Base-by-base conservation (phyloP, 1,140 invertebrate genomes). In the Nasonia vitripennis region DNA sequence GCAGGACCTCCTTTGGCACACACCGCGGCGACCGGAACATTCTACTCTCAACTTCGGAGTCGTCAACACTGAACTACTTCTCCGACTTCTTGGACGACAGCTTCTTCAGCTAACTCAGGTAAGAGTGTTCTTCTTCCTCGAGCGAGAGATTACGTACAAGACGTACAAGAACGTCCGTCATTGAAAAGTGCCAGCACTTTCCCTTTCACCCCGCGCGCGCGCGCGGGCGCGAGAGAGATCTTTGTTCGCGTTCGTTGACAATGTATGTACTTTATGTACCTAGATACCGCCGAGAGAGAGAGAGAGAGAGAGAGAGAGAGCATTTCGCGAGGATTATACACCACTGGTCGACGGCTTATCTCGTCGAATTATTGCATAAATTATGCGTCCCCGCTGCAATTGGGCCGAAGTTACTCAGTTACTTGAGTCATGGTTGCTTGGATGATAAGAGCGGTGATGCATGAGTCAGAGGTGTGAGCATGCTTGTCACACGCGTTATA, bases 391-490 rank as follows among this genome's bases (percentile, higher is more conserved):
- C 2, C 20, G 55, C 7, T n/a, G 20, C 31, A 71, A 71, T 71
- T 71, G 27, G 70, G 4, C 17, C 55, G 6, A 62, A 62, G 55
- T 62, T 20, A 45, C 1, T 9, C 31, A 14, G 6, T 68, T 75
- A 41, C 68, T 81, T 67, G 27, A 67, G 81, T 83, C 81, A 77
- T n/a, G 9, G 71, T 83, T 34, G 48, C 45, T 62, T 75, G n/a
- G 68, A 84, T 62, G 82, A 84, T 84, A 84, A 84, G 37, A 78
- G 62, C 23, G 17, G 62, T 23, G 14, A 23, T 62, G 81, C 41
- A 83, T 84, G 82, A 84, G 55, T 84, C 82, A 84, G 62, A 78
- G 23, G 41, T 51, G 17, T 62, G 14, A 84, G n/a, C n/a, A 34
- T 78, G 31, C 51, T 51, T 78, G 37, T 77, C 74, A 78, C 27